phyloP scores from a whole-genome alignment of 2,888 invertebrate genomes.

The Amphipoea lucens region DNA sequence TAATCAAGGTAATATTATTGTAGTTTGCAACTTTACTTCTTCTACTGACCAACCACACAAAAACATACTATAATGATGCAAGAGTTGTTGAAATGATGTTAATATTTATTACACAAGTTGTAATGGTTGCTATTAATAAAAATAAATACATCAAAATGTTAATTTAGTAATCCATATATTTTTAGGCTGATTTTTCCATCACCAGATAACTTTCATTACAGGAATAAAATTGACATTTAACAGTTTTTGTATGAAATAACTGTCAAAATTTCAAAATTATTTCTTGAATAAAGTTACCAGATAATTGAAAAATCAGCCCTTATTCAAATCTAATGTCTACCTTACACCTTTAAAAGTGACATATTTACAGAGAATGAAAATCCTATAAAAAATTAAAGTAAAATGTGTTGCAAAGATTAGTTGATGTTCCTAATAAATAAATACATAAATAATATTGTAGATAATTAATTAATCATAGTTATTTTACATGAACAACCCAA shows the following conservation, averaged over 20 bases:
- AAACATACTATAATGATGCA: slow-evolving; percentile 22
- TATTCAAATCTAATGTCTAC: background rate
- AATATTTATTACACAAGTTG: slow-evolving; percentile 2
- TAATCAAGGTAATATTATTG: slow-evolving; percentile 92
- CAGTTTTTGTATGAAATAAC: too few relatives aligned
- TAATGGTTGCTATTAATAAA: background rate
- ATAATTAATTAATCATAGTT: background rate
- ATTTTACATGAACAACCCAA: background rate
- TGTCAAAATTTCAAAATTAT: too few relatives aligned
- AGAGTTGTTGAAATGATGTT: slow-evolving; percentile 1
- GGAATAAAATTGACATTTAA: too few relatives aligned
- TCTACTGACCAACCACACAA: background rate
- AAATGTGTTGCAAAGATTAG: background rate
- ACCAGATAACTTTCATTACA: too few relatives aligned
- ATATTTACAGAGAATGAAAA: background rate
- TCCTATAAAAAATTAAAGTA: background rate
- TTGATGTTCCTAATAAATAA: background rate
- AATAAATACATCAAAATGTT: background rate
- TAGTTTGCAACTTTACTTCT: background rate
- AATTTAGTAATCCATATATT: background rate
- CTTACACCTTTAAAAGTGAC: background rate
- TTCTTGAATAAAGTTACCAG: too few relatives aligned
- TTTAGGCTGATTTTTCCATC: too few relatives aligned
- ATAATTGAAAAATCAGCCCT: too few relatives aligned
- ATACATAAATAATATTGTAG: background rate